Percentiles rank a stretch among this genome's conserved stretches.
Conservation (phyloP, 30 jellyfish, hydroid and myxozoan genomes). For the Morbakka virulenta region DNA sequence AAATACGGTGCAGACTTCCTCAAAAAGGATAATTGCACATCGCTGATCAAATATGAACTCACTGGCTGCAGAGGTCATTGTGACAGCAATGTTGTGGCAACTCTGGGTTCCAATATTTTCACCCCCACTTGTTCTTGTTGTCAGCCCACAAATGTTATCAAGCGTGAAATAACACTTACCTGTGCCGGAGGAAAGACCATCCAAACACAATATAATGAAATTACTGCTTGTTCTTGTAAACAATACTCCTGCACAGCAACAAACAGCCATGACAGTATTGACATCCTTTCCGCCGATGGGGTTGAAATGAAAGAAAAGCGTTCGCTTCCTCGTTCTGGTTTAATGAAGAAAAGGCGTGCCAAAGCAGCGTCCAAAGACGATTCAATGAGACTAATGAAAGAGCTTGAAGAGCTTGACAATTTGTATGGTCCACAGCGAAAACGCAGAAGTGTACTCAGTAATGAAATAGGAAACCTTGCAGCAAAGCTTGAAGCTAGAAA, state of each 20-base stretch:
- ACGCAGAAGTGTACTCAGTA: conserved; percentile 41
- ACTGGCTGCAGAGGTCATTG: conserved; percentile 91
- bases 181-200: conserved; percentile 63
- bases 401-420: conserved; percentile 35
- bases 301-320: not conserved
- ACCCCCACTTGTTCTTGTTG: conserved; percentile 80
- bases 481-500: too few species aligned
- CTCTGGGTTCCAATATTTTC: conserved; percentile 45
- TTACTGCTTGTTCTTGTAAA: conserved; percentile 19
- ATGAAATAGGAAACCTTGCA: conserved; percentile 56
- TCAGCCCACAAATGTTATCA: conserved; percentile 46
- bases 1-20: conserved; percentile 21
- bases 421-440: conserved; percentile 25
- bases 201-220: conserved; percentile 17
- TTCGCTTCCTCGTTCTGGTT: too few species aligned
- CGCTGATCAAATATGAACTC: conserved; percentile 41
- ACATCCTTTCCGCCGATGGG: not conserved
- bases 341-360: too few species aligned
- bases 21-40: conserved; percentile 59
- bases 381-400: conserved; percentile 38
- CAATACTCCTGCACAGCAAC: conserved; percentile 8
- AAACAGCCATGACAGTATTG: not conserved
- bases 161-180: conserved; percentile 38
- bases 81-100: conserved; percentile 52
- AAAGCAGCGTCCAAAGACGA: not conserved